phyloP scores from a whole-genome alignment of 2,113 vertebrate genomes.

The Coracopsis vasa region DNA sequence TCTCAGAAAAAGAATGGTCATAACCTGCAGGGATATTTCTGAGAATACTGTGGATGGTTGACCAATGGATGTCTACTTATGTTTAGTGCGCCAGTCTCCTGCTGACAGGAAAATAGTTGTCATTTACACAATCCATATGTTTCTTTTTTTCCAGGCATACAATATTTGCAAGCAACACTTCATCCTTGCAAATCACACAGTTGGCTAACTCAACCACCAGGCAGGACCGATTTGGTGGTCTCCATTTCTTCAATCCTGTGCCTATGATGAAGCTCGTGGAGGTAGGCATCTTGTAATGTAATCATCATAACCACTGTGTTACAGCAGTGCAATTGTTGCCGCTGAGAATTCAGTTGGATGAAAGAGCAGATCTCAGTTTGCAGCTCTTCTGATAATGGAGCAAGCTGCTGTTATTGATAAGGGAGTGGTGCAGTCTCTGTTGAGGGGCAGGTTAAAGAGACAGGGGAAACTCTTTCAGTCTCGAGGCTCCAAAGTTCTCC shows the following conservation, averaged over 20 bases:
- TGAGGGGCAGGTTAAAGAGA: neutral
- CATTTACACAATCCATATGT: neutral
- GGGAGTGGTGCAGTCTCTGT: neutral
- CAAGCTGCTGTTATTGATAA: neutral
- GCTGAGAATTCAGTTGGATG: neutral
- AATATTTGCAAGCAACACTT: slow-evolving; percentile 97
- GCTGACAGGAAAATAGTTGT: neutral
- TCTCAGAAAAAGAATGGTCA: rapidly evolving
- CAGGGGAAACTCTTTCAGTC: neutral
- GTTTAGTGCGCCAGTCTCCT: neutral
- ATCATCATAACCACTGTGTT: neutral
- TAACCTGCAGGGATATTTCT: neutral
- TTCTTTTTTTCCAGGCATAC: slow-evolving; percentile 79
- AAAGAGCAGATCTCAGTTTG: neutral
- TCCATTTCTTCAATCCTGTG: slow-evolving; percentile 98
- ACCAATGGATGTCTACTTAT: neutral
- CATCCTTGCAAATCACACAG: slow-evolving; percentile 87
- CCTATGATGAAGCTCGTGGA: slow-evolving; percentile 97
- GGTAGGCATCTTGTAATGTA: slow-evolving; percentile 64
- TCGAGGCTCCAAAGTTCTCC: neutral
- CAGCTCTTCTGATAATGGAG: neutral
- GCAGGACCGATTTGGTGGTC: slow-evolving; percentile 90
- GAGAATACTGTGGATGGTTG: neutral
- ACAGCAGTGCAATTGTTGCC: neutral
- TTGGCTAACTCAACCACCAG: slow-evolving; percentile 89